Evolutionary conservation across 2,888 invertebrate species (phyloP).

Genomic region (Lycaena phlaeas): DNA sequence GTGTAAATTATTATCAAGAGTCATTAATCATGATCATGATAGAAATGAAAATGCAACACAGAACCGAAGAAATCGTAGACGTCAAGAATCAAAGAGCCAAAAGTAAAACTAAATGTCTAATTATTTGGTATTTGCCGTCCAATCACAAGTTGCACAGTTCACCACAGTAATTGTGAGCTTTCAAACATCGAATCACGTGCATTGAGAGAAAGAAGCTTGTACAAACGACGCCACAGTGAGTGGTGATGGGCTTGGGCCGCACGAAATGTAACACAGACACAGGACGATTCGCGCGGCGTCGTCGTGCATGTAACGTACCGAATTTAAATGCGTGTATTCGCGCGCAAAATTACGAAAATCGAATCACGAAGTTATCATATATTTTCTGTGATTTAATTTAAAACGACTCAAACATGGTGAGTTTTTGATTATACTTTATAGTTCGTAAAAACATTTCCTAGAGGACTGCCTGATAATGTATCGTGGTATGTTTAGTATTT

Average conservation of each 20-base stretch:
- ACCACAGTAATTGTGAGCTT: slow-evolving; percentile 31
- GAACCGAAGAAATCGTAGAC: no score
- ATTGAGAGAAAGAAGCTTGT: slow-evolving; percentile 41
- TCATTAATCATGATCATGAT: no score
- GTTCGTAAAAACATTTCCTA: no score
- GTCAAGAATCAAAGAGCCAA: no score
- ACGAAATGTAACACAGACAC: slow-evolving; percentile 30
- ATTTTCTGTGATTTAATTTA: neutral
- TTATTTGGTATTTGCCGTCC: no score
- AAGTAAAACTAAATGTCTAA: no score
- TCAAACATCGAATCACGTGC: slow-evolving; percentile 50
- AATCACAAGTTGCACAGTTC: no score
- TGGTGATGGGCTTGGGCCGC: slow-evolving; percentile 26
- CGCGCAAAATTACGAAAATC: slow-evolving; percentile 5
- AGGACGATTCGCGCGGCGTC: slow-evolving; percentile 45
- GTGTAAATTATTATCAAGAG: no score
- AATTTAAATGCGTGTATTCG: slow-evolving; percentile 17
- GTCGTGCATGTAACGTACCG: slow-evolving; percentile 45
- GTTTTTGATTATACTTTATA: neutral
- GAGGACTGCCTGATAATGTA: no score
- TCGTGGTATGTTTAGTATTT: no score
- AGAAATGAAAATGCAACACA: no score
- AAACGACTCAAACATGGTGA: neutral
- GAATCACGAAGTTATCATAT: neutral
- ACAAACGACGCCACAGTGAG: slow-evolving; percentile 31